Percentiles rank a stretch among this genome's conserved stretches.
Conservation (phyloP, 2,113 vertebrate genomes). For the Ochotona curzoniae region DNA sequence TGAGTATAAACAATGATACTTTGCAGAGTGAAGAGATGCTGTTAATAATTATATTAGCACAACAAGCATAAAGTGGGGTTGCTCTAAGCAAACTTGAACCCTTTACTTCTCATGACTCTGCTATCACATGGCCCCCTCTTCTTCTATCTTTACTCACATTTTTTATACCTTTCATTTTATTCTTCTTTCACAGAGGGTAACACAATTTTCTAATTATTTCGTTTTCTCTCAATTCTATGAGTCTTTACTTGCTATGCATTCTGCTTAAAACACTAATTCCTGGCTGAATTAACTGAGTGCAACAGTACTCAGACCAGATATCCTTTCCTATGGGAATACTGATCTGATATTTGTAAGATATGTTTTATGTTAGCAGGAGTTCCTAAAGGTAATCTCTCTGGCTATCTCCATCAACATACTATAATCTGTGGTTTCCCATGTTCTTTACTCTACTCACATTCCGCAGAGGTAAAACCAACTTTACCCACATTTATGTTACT, state of each 20-base stretch:
- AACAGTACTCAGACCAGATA: neutral
- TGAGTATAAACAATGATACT: neutral
- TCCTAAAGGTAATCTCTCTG: neutral
- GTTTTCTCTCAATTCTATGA: neutral
- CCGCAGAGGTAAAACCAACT: neutral
- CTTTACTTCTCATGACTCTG: neutral
- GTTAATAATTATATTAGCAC: neutral
- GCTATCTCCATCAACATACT: neutral
- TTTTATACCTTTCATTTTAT: neutral
- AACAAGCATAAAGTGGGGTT: neutral
- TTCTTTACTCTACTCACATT: neutral
- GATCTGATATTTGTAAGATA: neutral
- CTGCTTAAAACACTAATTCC: neutral
- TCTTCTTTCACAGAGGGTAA: neutral
- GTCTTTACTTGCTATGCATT: neutral
- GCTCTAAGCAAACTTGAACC: neutral
- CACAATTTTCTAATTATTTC: neutral
- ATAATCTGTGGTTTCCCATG: neutral
- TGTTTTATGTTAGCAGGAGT: neutral
- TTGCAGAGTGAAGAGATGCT: neutral
- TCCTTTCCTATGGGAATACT: neutral
- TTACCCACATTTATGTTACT: conserved; percentile 13
- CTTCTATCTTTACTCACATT: neutral
- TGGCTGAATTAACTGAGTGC: neutral
- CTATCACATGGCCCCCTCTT: neutral